A percentile compares a stretch with the other conserved stretches of the same genome.
phyloP scores from a whole-genome alignment of 2,797 vertebrate genomes.

The Tenualosa ilisha region DNA sequence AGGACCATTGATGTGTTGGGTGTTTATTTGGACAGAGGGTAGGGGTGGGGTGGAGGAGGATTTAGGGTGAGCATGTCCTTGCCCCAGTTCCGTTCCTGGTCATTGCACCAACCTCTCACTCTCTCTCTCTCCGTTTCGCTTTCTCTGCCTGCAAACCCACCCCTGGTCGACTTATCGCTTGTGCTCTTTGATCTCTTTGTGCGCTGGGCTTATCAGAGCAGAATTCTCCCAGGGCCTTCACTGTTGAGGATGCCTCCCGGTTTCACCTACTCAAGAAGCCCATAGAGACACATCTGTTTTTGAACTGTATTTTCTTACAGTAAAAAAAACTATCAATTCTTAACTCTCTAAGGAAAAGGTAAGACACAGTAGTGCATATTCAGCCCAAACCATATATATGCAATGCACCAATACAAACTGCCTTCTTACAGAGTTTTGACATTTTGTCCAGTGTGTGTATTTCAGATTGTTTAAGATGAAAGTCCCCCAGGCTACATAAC shows the following conservation, averaged over 20 bases:
- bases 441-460: constrained; percentile 18
- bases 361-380: constrained; percentile 1
- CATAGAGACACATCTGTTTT: not conserved
- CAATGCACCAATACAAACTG: not conserved
- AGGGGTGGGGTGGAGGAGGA: not conserved
- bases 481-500: constrained; percentile 1
- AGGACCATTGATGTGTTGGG: not conserved
- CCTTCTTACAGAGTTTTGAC: constrained; percentile 7
- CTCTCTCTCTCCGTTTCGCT: not conserved
- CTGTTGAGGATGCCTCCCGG: constrained; percentile 18
- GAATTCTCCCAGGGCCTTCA: constrained; percentile 10
- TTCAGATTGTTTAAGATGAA: not conserved
- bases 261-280: not conserved
- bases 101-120: not conserved
- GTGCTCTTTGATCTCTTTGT: constrained; percentile 17
- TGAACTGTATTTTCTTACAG: not conserved
- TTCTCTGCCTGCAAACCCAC: not conserved
- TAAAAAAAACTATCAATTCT: not conserved
- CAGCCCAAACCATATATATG: not conserved
- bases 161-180: not conserved
- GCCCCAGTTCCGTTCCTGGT: not conserved
- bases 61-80: constrained; percentile 4
- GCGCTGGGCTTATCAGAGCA: constrained; percentile 5
- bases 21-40: not conserved
- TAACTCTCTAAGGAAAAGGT: not conserved